Evolutionary conservation across 2,888 invertebrate species (phyloP), one percentile per base, ranked within the genome.

Genomic region (Timandra comae): DNA sequence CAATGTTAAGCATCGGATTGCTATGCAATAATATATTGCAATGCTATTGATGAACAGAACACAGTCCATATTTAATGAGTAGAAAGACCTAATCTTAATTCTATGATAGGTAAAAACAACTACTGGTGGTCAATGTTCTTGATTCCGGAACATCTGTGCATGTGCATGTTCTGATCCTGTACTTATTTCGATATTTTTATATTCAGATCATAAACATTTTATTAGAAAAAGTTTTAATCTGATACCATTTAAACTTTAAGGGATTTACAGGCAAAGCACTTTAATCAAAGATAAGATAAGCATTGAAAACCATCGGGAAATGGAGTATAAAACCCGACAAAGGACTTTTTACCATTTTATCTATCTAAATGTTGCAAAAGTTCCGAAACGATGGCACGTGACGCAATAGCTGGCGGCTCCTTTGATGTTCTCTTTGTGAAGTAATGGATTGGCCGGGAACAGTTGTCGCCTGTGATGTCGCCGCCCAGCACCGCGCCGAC

Each of bases 401-500:
- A 75, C 65, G 64, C 61, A 67, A 60, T 56, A 57, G 53, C 49
- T 46, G 46, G 56, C 78, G 79, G 76, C 53, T 36, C 63, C 47
- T 80, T 79, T 81, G 79, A 79, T 66, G 68, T 76, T 61, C 62
- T 62, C 63, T 67, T 72, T 69, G 60, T 65, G 61, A 67, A 61
- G 64, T 72, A 74, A 76, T 75, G 70, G 73, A 71, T 69, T 67
- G 58, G 61, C 61, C 62, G 62, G 63, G 59, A 62, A 55, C 49
- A 65, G 61, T 63, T 62, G 63, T 65, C 67, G 65, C 56, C 56
- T 66, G 46, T 71, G 70, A 69, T 65, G 68, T 70, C 50, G 63
- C 70, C 68, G 68, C 58, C 48, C 53, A 59, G 58, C 57, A 63
- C 58, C 48, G 55, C 42, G 63, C 80, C 77, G 76, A 77, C 79